Evolutionary conservation across 1,140 invertebrate genomes (phyloP), one percentile per base, ranked within the genome.

Genomic region (Euura lappo): DNA sequence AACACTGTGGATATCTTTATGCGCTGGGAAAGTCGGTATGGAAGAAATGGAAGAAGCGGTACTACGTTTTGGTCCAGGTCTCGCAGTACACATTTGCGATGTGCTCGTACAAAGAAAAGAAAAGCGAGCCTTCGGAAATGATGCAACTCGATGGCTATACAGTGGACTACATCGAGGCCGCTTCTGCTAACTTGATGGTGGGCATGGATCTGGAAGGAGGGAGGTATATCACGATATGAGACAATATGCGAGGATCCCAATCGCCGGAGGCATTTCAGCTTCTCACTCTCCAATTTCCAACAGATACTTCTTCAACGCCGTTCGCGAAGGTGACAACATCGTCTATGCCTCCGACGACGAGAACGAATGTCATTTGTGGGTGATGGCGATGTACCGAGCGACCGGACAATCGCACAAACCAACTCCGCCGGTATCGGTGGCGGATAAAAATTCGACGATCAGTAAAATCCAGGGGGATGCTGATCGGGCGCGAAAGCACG

Each of bases 41-140:
- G 98, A 98, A 99, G 84, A 99, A 99, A 86, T 99, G 98, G 98
- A 99, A 99, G 88, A 96, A 96, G 82, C 91, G 99, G 74, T 99
- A 99, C 88, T 99, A 97, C 91, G 97, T 99, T 73, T 88, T 99
- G 70, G 98, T 99, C 64, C 98, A 99, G 92, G 97, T 99, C 13
- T 99, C 98, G 64, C 99, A 99, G 90, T 99, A 99, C 88, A 99
- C 98, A 46, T 99, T 99, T 91, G 98, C 98, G 44, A 97, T 99
- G 93, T 99, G 99, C 88, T 99, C 96, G 82, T 99, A 99, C 86
- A 96, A 99, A 85, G 98, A 99, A 85, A 99, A 99, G 88, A 99
- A 99, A 89, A 96, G 97, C 42, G 98, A 99, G 87, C 98, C 99
- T 1, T 97, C 97, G 67, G 99, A 99, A 89, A 99, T 99, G 96